Percentiles rank a stretch among this genome's conserved stretches.
Conservation (phyloP, 2,888 invertebrate genomes). For the Anthrax anthrax region DNA sequence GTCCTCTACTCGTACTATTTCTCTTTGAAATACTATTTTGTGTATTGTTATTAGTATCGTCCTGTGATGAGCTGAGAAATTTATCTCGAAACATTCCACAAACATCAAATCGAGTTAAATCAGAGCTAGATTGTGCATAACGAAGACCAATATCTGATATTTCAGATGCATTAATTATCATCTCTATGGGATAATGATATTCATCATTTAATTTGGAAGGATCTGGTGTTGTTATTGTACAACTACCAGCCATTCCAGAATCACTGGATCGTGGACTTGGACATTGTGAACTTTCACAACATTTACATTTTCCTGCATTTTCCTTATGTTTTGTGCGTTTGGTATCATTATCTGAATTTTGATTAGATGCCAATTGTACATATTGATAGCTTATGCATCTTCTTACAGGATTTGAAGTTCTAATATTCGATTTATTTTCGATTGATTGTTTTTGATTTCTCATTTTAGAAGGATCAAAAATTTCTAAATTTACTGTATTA, state of each 20-base stretch:
- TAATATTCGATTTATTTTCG: not conserved
- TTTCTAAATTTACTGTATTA: not conserved
- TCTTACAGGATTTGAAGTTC: constrained; percentile 25
- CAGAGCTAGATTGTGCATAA: constrained; percentile 15
- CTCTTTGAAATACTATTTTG: constrained; percentile 1
- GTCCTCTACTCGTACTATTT: constrained; percentile 4
- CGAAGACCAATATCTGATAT: constrained; percentile 13
- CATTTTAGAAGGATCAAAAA: constrained; percentile 26
- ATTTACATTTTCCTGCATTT: constrained; percentile 36
- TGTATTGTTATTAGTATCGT: constrained; percentile 1
- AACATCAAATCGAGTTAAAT: constrained; percentile 27
- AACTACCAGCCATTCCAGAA: constrained; percentile 76
- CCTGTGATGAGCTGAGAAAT: constrained; percentile 20
- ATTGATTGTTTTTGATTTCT: constrained; percentile 21
- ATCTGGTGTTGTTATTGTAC: constrained; percentile 57
- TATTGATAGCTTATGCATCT: constrained; percentile 40
- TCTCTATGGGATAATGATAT: constrained; percentile 10
- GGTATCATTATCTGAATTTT: constrained; percentile 2
- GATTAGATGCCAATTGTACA: constrained; percentile 23
- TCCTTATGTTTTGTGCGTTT: constrained; percentile 6
- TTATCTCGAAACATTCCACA: constrained; percentile 32
- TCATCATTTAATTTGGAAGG: constrained; percentile 25
- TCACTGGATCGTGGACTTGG: constrained; percentile 58
- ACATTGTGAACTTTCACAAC: constrained; percentile 46
- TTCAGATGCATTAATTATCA: constrained; percentile 8